These are phyloP conservation scores for Labeo rohita DNA, from an alignment of 2,113 vertebrate species.

Conservation along the genomic window DNA sequence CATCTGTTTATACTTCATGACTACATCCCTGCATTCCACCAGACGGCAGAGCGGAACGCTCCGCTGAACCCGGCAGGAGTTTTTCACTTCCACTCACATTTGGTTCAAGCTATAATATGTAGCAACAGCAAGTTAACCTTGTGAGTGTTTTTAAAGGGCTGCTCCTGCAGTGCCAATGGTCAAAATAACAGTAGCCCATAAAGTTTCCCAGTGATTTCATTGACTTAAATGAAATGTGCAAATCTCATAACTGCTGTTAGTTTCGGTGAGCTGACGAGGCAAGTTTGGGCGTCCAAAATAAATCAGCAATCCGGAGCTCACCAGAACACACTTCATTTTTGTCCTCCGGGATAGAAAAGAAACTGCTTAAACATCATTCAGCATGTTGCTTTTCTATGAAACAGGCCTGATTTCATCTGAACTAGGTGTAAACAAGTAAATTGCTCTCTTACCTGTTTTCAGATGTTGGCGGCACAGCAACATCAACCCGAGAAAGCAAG, in stretches of 20 bases:
- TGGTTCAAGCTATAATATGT: not conserved
- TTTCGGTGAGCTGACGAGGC: not conserved
- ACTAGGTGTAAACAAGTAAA: conserved; percentile 1
- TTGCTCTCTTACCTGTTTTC: conserved; percentile 52
- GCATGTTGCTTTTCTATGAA: not conserved
- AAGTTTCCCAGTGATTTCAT: conserved; percentile 14
- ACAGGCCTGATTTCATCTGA: conserved; percentile 1
- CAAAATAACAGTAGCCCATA: conserved; percentile 24
- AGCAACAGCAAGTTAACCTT: conserved; percentile 15
- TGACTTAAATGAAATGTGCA: conserved; percentile 28
- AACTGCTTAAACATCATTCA: not conserved
- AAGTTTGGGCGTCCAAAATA: not conserved
- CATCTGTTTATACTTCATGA: conserved; percentile 17
- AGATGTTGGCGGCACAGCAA: not conserved
- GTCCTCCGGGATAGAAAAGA: not conserved
- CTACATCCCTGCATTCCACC: not conserved
- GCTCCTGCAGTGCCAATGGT: conserved; percentile 24
- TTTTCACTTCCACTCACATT: conserved; percentile 7
- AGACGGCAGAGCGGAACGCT: not conserved
- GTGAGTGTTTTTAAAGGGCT: conserved; percentile 1
- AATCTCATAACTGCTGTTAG: not conserved
- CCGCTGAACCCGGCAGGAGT: not conserved
- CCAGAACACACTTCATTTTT: not conserved
- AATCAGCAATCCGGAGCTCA: conserved; percentile 18
- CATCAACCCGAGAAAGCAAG: conserved; percentile 34